Percentiles rank a stretch among this genome's conserved stretches.
phyloP scores from a whole-genome alignment of 2,888 invertebrate genomes.

The Lamellibrachia columna region DNA sequence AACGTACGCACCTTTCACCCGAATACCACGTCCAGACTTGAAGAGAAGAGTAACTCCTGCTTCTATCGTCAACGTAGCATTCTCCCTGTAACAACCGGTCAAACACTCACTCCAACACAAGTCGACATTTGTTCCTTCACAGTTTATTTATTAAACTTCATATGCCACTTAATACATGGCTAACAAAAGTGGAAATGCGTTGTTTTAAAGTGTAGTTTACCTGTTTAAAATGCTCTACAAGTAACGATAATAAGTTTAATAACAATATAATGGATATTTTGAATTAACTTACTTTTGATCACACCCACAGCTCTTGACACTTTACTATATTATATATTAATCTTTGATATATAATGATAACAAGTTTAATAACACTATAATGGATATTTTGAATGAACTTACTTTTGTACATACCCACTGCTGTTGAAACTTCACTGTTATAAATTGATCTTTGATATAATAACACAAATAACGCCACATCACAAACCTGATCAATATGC shows the following conservation, averaged over 20 bases:
- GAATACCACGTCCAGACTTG: constrained; percentile 29
- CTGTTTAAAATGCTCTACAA: too few relatives aligned
- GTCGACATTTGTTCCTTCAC: not conserved
- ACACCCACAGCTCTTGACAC: not conserved
- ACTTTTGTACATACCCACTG: not conserved
- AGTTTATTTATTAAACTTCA: not conserved
- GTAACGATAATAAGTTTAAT: not conserved
- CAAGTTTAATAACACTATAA: too few relatives aligned
- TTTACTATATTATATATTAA: not conserved
- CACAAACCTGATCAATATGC: not conserved
- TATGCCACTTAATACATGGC: too few relatives aligned
- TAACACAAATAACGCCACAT: not conserved
- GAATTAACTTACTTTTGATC: not conserved
- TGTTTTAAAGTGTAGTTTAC: too few relatives aligned
- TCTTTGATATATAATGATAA: too few relatives aligned
- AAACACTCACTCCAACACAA: not conserved
- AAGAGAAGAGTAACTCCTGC: constrained; percentile 30
- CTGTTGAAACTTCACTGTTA: not conserved
- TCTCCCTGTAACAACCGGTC: constrained; percentile 25
- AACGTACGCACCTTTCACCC: constrained; percentile 19
- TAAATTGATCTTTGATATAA: not conserved
- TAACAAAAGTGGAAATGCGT: too few relatives aligned
- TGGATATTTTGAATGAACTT: not conserved
- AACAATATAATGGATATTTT: not conserved
- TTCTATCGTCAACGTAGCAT: constrained; percentile 27